Evolutionary conservation across 1,140 invertebrate species (phyloP), one percentile per base, ranked within the genome.

Genomic region (Eriocheir sinensis): DNA sequence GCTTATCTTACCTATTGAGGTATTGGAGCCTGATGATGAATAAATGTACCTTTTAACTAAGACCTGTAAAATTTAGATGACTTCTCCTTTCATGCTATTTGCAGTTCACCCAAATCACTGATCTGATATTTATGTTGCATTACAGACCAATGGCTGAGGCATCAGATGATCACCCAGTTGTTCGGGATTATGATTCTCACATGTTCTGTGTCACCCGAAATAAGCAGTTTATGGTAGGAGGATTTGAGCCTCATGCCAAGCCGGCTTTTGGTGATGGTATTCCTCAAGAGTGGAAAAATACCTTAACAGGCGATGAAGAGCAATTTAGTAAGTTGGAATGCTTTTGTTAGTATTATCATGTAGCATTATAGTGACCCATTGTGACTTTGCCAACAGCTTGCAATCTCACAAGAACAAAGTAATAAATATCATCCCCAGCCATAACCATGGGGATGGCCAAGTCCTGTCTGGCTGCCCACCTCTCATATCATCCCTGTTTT

Each of bases 121-220:
- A n/a, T n/a, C 27, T 72, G 6, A 8, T 86, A 34, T 86, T 34
- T 2, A 27, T 83, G 17, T 44, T n/a, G 36, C 1, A 32, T 97
- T 86, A 98, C 98, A 96, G 97, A 97, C 98, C 96, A n/a, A 91
- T 90, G 79, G 30, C 85, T 79, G 95, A 95, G 89, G 94, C 89
- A 44, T 15, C 60, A 6, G 93, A 94, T 53, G 92, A 60, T 17
- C 90, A 96, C 97, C 95, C 96, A 97, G 99, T 99, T 95, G 97
- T 99, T 15, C 97, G 99, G 53, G 99, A 99, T 97, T 98, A 98
- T 94, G 99, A 99, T 97, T 98, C 98, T 0, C 97, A 98, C 96
- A 98, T 98, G 85, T 99, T 99, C 97, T 99, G 95, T 97, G 98
- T 86, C 98, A 97, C 95, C 41, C 88, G 95, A 96, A 96, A 96